Evolutionary conservation across 1,140 invertebrate genomes (phyloP).

Genomic region (Aphelinus certus): DNA sequence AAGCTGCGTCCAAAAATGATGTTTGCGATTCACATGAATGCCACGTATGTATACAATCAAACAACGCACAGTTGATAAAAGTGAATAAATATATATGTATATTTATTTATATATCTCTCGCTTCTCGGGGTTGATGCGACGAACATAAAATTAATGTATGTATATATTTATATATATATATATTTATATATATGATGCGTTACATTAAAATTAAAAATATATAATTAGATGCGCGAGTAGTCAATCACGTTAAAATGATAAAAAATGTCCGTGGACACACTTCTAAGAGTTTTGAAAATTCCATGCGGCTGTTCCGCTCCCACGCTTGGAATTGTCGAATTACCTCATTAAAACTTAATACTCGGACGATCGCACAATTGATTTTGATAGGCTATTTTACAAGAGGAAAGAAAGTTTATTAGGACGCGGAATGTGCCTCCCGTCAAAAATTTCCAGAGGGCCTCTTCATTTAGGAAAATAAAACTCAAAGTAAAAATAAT

Average conservation of each 20-base stretch:
- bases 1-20: constrained; percentile 10
- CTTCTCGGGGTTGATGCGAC: constrained; percentile 37
- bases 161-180: too few species aligned
- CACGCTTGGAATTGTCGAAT: constrained; percentile 18
- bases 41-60: constrained; percentile 30
- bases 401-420: constrained; percentile 15
- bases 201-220: too few species aligned
- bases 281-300: neutral
- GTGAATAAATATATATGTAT: constrained; percentile 32
- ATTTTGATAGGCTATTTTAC: constrained; percentile 39
- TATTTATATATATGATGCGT: too few species aligned
- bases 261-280: neutral
- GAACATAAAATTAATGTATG: neutral
- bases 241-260: constrained; percentile 15
- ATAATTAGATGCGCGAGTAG: neutral
- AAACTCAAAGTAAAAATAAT: constrained; percentile 18
- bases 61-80: constrained; percentile 23
- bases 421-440: constrained; percentile 35
- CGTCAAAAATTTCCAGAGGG: constrained; percentile 37
- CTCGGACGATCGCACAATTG: constrained; percentile 21
- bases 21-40: constrained; percentile 13
- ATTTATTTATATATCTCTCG: constrained; percentile 17
- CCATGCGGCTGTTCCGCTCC: neutral
- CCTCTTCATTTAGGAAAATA: constrained; percentile 32
- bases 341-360: constrained; percentile 29